A percentile compares a stretch with the other conserved stretches of the same genome.
These are phyloP conservation scores for Rhingia campestris DNA, from an alignment of 2,888 invertebrate species.

Conservation along the genomic window DNA sequence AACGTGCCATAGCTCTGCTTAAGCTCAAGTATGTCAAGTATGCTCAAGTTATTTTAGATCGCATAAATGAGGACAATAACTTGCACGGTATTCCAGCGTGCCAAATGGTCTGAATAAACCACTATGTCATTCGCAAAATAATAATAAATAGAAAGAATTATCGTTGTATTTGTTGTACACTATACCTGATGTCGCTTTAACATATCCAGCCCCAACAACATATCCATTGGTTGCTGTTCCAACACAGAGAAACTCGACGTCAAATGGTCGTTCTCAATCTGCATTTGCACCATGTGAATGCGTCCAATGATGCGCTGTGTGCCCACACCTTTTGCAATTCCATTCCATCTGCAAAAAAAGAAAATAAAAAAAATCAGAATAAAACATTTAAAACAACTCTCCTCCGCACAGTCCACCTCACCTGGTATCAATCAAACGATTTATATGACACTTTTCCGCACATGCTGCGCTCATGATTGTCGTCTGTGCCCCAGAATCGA, in stretches of 20 bases:
- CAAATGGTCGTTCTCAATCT: slow-evolving; percentile 96
- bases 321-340: slow-evolving; percentile 98
- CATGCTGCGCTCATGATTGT: slow-evolving; percentile 99
- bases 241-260: slow-evolving; percentile 98
- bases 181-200: slow-evolving; percentile 95
- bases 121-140: too few relatives aligned
- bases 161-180: too few relatives aligned
- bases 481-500: slow-evolving; percentile 98
- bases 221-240: slow-evolving; percentile 98
- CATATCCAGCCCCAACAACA: slow-evolving; percentile 98
- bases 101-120: too few relatives aligned
- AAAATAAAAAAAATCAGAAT: slow-evolving; percentile 9
- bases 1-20: too few relatives aligned
- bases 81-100: too few relatives aligned
- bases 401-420: slow-evolving; percentile 75
- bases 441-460: slow-evolving; percentile 96
- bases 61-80: too few relatives aligned
- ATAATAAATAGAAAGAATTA: too few relatives aligned
- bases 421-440: slow-evolving; percentile 93
- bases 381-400: neutral
- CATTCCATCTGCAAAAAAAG: slow-evolving; percentile 89
- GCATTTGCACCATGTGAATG: slow-evolving; percentile 98
- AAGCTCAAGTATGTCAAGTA: too few relatives aligned
- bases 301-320: slow-evolving; percentile 97
- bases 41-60: too few relatives aligned